These are phyloP conservation scores for Bicyclus anynana DNA, from an alignment of 1,140 invertebrate species.

Conservation along the genomic window DNA sequence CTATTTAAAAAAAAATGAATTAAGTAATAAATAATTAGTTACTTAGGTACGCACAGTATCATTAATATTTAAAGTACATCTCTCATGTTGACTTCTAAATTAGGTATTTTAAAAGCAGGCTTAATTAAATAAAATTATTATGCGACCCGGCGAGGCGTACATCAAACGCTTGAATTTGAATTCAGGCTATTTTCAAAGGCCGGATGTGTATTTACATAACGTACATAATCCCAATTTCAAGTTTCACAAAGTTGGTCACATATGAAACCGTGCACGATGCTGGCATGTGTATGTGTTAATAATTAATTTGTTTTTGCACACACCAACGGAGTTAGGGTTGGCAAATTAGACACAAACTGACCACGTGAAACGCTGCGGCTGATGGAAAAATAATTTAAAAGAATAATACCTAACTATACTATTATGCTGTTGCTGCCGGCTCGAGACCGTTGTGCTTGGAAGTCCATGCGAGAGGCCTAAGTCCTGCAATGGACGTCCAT, in stretches of 20 bases:
- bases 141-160: background rate
- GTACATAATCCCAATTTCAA: slow-evolving; percentile 13
- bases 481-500: too few relatives aligned
- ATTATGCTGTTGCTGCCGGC: too few relatives aligned
- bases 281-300: slow-evolving; percentile 34
- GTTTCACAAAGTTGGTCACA: slow-evolving; percentile 19
- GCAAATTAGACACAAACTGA: background rate
- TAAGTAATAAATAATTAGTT: too few relatives aligned
- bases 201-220: slow-evolving; percentile 7
- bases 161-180: slow-evolving; percentile 2
- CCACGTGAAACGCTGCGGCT: too few relatives aligned
- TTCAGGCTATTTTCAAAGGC: slow-evolving; percentile 4
- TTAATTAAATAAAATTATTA: background rate
- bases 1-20: too few relatives aligned
- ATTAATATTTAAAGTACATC: too few relatives aligned
- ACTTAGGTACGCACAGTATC: too few relatives aligned
- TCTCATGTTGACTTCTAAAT: background rate
- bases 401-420: too few relatives aligned
- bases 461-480: too few relatives aligned
- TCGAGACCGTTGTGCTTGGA: too few relatives aligned
- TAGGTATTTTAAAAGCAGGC: background rate
- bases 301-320: slow-evolving; percentile 48
- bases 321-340: slow-evolving; percentile 24
- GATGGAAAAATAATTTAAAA: too few relatives aligned
- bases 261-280: slow-evolving; percentile 5